Base-by-base conservation (phyloP, 2,888 invertebrate species). In the Allophyes oxyacanthae region DNA sequence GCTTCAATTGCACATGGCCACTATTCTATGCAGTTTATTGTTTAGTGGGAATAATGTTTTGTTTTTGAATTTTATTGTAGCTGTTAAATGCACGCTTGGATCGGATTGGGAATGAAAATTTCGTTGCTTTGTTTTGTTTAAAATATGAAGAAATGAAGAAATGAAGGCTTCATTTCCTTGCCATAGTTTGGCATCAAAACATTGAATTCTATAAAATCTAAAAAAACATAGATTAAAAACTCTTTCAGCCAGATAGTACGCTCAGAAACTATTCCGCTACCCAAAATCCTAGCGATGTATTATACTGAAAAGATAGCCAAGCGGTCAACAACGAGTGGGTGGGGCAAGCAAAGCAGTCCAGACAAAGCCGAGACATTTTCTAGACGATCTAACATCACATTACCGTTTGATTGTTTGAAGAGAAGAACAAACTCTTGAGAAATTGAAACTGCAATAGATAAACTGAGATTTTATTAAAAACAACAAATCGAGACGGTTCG, bases 331-430 rank as follows among this genome's bases (percentile, higher is more conserved):
- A 58, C 20, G 48, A 2, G 46, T 62, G 40, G 25, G 15, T 10
- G 6, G 25, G 11, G 13, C 45, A 30, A 43, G 38, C n/a, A 3
- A 44, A 32, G 26, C 36, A 45, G 50, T 43, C 10, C 14, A 54
- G 44, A 36, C 15, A 52, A 43, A 69, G 6, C 20, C 64, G 37
- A 69, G 56, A 70, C 45, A 57, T 52, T 66, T 66, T 66, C 58
- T 64, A 45, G 65, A 66, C 51, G 65, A 66, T 66, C 58, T 70
- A 52, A 52, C 71, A 57, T 65, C 64, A 45, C 70, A 70, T 66
- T 70, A 64, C 71, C 30, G 65, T 70, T 57, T 64, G 71, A 64
- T 70, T 66, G 71, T 66, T 70, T 66, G 65, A 49, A 57, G 44
- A 52, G 58, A 32, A 64, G 32, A 64, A 11, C 45, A 66, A 70